phyloP scores from a whole-genome alignment of 2,888 invertebrate species.

The Slavum lentiscoides region DNA sequence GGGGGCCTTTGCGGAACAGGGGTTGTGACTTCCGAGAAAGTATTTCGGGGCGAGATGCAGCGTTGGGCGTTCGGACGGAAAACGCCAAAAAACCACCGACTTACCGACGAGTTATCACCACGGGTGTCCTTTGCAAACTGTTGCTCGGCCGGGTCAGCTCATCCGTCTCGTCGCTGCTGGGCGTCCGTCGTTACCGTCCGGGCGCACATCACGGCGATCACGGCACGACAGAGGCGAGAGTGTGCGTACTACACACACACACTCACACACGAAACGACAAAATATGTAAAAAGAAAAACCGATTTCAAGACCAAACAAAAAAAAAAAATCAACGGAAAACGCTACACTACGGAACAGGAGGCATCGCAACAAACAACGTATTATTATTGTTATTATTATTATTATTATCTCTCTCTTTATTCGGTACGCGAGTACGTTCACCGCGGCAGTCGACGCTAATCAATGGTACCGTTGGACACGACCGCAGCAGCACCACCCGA shows the following conservation, averaged over 20 bases:
- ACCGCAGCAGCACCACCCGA: not conserved
- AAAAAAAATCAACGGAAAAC: too few relatives aligned
- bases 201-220: not conserved
- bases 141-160: not conserved
- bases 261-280: not conserved
- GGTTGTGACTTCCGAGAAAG: too few relatives aligned
- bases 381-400: not conserved
- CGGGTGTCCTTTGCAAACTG: constrained; percentile 9
- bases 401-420: too few relatives aligned
- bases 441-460: constrained; percentile 11
- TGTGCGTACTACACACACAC: not conserved
- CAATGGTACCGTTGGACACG: constrained; percentile 19
- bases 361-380: not conserved
- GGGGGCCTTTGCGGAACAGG: too few relatives aligned
- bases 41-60: too few relatives aligned
- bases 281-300: not conserved
- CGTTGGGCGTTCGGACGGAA: not conserved
- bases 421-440: too few relatives aligned
- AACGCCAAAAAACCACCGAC: not conserved
- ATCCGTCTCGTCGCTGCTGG: not conserved
- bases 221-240: not conserved
- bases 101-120: not conserved
- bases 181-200: not conserved
- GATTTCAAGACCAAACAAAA: too few relatives aligned
- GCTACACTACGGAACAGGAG: not conserved